Evolutionary conservation across 2,888 invertebrate species (phyloP), one percentile per base, ranked within the genome.

Genomic region (Nowickia ferox): DNA sequence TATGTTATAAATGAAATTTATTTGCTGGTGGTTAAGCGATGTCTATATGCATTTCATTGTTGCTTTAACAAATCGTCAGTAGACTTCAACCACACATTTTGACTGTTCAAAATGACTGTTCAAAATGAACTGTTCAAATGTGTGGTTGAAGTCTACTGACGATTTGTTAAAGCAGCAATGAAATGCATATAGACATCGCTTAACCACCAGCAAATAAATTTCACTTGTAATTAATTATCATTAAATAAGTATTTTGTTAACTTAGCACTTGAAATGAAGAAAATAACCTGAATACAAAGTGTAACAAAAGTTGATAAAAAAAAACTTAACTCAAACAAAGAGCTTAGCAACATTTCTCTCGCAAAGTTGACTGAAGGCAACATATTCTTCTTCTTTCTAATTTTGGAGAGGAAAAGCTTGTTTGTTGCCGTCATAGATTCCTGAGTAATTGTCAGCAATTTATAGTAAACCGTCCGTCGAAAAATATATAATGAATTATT

Each of bases 221-320:
- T n/a, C n/a, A n/a, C n/a, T n/a, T 51, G 42, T 69, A 78, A 69
- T 78, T 69, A 78, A 69, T 61, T 78, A 42, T 11, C 10, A 1
- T 40, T 46, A 44, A 71, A 71, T 42, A 15, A 61, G 5, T 13
- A 17, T 51, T 68, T 48, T 78, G 42, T 78, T 78, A 40, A 42
- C 22, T 42, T 22, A 51, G 30, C 69, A 69, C 78, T 78, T 78
- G 17, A 66, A 42, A 38, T 48, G 15, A 11, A 2, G 3, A 15
- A 61, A 40, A 51, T 8, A 61, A 53, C 15, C 10, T 30, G 9
- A 22, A 30, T n/a, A 15, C 22, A 53, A 30, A 38, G n/a, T 30
- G 30, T 15, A 11, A 38, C 38, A 65, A n/a, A n/a, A 15, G 3
- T 57, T 55, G 5, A 22, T 11, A 1, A 46, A 15, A 38, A 30